A percentile compares a stretch with the other conserved stretches of the same genome.
Evolutionary conservation across 2,797 vertebrate genomes (phyloP).

Genomic region (Kryptolebias ocellatus): DNA sequence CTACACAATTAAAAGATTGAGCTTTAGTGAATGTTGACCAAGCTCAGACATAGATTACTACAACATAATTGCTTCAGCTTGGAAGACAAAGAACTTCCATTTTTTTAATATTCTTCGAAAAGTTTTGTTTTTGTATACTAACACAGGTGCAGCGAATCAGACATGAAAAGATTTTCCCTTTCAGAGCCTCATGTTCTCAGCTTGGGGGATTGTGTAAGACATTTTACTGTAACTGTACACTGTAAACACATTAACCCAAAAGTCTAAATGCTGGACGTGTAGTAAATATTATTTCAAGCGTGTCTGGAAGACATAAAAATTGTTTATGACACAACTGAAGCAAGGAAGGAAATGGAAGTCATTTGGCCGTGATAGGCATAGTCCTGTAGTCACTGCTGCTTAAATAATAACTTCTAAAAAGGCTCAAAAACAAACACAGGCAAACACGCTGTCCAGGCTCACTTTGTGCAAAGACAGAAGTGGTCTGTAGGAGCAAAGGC

Average conservation of each 20-base stretch:
- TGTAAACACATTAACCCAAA: conserved; percentile 31
- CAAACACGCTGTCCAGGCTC: no score
- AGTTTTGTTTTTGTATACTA: neutral
- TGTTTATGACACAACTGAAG: conserved; percentile 20
- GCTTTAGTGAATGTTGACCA: no score
- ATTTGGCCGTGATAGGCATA: neutral
- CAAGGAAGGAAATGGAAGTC: neutral
- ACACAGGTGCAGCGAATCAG: conserved; percentile 40
- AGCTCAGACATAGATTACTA: no score
- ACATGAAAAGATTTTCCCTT: conserved; percentile 36
- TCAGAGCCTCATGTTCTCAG: conserved; percentile 24
- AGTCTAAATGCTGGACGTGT: conserved; percentile 27
- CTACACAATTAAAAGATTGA: no score
- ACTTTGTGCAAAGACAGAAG: no score
- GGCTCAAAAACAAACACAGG: neutral
- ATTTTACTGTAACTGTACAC: conserved; percentile 27
- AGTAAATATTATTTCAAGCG: conserved; percentile 41
- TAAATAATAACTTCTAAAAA: neutral
- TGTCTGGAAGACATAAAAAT: conserved; percentile 28
- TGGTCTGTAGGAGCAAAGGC: no score
- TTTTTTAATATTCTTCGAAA: no score
- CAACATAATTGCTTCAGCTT: no score
- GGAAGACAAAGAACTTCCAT: no score
- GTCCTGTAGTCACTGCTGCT: neutral
- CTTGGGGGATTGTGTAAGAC: conserved; percentile 30